Conservation (phyloP, 2,113 vertebrate genomes). For the Rhinogobius similis region DNA sequence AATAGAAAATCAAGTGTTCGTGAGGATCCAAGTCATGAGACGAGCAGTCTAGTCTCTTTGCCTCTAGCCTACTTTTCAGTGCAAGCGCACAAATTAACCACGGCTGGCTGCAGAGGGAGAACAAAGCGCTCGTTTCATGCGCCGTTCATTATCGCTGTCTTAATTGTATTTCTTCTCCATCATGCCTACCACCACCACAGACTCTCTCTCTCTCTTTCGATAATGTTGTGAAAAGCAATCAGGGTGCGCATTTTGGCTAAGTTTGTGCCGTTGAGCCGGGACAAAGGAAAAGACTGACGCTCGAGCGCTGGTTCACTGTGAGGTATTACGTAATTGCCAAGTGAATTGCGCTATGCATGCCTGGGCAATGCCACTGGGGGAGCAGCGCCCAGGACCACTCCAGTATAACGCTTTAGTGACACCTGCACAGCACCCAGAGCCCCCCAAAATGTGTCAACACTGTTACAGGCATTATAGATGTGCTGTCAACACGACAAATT, state of each 20-base stretch:
- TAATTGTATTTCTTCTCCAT: conserved; percentile 16
- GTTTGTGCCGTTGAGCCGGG: conserved; percentile 38
- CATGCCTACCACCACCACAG: not conserved
- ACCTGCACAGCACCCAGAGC: conserved; percentile 30
- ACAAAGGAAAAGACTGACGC: conserved; percentile 66
- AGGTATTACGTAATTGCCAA: conserved; percentile 78
- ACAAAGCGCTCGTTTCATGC: conserved; percentile 76
- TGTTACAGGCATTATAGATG: not conserved
- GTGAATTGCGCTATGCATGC: conserved; percentile 74
- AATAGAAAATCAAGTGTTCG: conserved; percentile 19
- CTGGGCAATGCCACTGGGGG: conserved; percentile 67
- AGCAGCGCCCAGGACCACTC: conserved; percentile 46
- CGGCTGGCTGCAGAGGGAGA: conserved; percentile 71
- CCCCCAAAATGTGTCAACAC: conserved; percentile 24
- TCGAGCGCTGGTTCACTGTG: conserved; percentile 64
- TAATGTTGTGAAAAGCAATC: not conserved
- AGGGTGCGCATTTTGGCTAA: conserved; percentile 2
- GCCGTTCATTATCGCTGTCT: conserved; percentile 58
- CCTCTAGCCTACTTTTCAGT: conserved; percentile 58
- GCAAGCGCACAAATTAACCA: conserved; percentile 61
- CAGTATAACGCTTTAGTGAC: conserved; percentile 31
- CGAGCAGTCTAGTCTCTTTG: conserved; percentile 45
- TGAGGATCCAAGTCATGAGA: conserved; percentile 56
- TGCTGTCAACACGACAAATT: not conserved
- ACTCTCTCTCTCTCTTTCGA: not conserved